Conservation (phyloP, 2,797 vertebrate species). For the Pogoniulus pusillus region DNA sequence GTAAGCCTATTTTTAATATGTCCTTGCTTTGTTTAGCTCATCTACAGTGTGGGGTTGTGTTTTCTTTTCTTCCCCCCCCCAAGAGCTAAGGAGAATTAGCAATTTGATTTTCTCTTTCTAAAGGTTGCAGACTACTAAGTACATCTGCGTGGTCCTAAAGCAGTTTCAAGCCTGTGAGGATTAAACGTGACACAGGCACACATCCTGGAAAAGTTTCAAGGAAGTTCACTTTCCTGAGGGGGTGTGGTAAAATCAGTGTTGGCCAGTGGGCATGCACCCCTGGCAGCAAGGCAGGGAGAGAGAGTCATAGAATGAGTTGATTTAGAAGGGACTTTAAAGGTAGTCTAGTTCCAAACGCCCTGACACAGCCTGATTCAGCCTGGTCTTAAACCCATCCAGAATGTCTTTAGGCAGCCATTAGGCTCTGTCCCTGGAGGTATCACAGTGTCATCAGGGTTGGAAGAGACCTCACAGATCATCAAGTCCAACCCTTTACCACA, state of each 20-base stretch:
- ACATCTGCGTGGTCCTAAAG: background rate
- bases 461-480: no score
- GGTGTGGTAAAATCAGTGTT: background rate
- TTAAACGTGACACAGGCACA: rapidly evolving
- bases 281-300: background rate
- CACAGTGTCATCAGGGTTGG: no score
- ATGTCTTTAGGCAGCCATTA: no score
- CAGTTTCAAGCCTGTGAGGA: background rate
- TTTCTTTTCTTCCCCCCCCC: no score
- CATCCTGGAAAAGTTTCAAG: background rate
- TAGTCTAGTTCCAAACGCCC: no score
- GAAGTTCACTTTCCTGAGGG: background rate
- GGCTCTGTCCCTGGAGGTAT: no score
- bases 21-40: background rate
- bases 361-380: no score
- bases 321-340: no score
- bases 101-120: background rate
- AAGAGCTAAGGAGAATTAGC: background rate
- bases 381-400: no score
- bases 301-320: no score
- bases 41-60: rapidly evolving
- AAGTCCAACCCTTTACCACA: no score
- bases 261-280: background rate
- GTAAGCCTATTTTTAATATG: background rate
- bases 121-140: background rate